Evolutionary conservation across 2,797 vertebrate genomes (phyloP), one percentile per base, ranked within the genome.

Genomic region (Hephaestus fuliginosus): DNA sequence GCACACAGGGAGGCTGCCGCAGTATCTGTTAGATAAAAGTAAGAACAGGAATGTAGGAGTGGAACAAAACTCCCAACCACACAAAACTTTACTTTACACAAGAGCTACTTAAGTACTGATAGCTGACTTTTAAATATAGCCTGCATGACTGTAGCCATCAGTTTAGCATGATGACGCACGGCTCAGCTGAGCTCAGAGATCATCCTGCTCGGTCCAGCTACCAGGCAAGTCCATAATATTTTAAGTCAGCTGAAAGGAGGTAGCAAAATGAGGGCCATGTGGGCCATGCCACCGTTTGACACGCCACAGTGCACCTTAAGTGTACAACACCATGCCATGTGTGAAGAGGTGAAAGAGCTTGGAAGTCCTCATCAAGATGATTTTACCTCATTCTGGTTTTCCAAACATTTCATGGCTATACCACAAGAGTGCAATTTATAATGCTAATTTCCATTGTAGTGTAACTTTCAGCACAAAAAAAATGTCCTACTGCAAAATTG

Each of bases 21-120:
- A 33, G 18, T 36, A 22, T 67, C 41, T 12, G 70, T 49, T 25
- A 1, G n/a, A 70, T 55, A 17, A 20, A 74, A 55, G 52, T 43
- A 53, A 30, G 28, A 82, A 30, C 13, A 46, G 30, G 30, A 58
- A 60, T 70, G 65, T 57, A 52, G 70, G 65, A 58, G 68, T 68
- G 13, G 17, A 70, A 49, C 10, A 56, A 20, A 70, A 63, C 33
- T 58, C 25, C 8, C 15, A 25, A 25, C 18, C 25, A 49, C 36
- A 80, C 41, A 74, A 48, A 17, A 28, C 20, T 2, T 53, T 18
- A 12, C 22, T 69, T 30, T 14, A 36, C 65, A 41, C 57, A 68
- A 17, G 52, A 76, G 65, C 22, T 28, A 25, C 36, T 11, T 0
- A 28, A 43, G 33, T 17, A 44, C 48, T 2, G 17, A 48, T 14